Evolutionary conservation across 1,140 invertebrate species (phyloP), one percentile per base, ranked within the genome.

Genomic region (Brachionus rubens): DNA sequence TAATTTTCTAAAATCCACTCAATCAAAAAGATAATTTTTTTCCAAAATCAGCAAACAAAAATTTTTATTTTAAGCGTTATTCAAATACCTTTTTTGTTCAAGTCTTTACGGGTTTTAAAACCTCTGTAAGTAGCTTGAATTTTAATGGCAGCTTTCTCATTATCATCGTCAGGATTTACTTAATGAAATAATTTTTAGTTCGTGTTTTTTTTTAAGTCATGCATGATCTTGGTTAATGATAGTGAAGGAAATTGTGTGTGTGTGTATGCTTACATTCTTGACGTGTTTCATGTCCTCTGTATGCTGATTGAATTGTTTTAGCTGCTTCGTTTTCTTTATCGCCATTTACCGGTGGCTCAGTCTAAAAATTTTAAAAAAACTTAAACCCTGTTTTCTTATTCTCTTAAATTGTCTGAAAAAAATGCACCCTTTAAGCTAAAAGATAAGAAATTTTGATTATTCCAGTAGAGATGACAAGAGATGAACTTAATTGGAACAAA

Each of bases 41-140:
- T n/a, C n/a, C n/a, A n/a, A 46, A 2, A n/a, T 43, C 19, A 65
- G 16, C 40, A 65, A 41, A n/a, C 19, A 2, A 0, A 19, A 28
- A 26, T 24, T 41, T 7, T 46, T 3, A 46, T 46, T 3, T 3
- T 7, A 7, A 14, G 43, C 9, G n/a, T 46, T 46, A 43, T 12
- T 2, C 14, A 3, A 16, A 43, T 65, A 65, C 59, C 59, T 65
- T 65, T 10, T 12, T 65, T 36, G 30, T 65, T 16, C 9, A 65
- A 65, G 12, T 65, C 36, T 41, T 65, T 93, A 82, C 91, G 88
- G 52, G 90, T 89, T 88, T 92, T 90, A 85, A 94, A 92, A 52
- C 92, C 92, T 78, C 92, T 88, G 87, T 95, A 95, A 47, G 92
- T 91, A 2, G 92, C 91, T 84, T 96, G 93, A 80, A 95, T 95